Evolutionary conservation across 2,113 vertebrate species (phyloP).

Genomic region (Cebidichthys violaceus): DNA sequence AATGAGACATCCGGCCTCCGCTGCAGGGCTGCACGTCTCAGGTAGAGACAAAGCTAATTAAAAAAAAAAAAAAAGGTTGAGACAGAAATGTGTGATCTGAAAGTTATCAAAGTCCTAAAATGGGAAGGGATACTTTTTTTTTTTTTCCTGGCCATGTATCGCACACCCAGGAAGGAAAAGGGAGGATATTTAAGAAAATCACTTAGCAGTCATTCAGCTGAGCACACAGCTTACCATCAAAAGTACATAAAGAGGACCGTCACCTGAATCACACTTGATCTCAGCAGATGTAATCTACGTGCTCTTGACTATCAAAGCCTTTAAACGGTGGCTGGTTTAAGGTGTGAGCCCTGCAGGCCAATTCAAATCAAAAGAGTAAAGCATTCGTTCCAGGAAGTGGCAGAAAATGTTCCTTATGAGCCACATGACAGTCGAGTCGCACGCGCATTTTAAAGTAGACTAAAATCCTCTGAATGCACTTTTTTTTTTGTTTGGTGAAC

Average conservation of each 20-base stretch:
- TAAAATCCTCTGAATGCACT: neutral
- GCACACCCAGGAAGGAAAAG: too few species aligned
- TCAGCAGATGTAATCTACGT: conserved; percentile 2
- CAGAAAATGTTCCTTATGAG: conserved; percentile 17
- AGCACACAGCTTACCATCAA: conserved; percentile 8
- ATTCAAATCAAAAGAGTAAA: conserved; percentile 28
- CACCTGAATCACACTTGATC: neutral
- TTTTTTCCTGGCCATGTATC: too few species aligned
- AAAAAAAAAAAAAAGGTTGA: neutral
- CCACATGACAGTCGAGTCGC: neutral
- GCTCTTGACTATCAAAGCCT: neutral
- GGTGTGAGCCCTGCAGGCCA: conserved; percentile 26
- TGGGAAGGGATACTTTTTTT: too few species aligned
- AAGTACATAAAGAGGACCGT: neutral
- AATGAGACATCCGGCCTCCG: conserved; percentile 26
- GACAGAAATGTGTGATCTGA: conserved; percentile 1
- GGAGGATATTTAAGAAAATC: too few species aligned
- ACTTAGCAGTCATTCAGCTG: conserved; percentile 1
- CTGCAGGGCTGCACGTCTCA: neutral
- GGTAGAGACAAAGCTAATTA: neutral
- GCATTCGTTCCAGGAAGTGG: conserved; percentile 71
- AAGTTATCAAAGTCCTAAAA: neutral
- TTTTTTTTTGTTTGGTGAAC: neutral
- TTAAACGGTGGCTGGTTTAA: conserved; percentile 32
- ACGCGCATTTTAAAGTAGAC: neutral